Percentiles rank a stretch among this genome's conserved stretches.
These are phyloP conservation scores for Drosophila neonasuta DNA, from an alignment of 2,888 invertebrate species.

Conservation along the genomic window DNA sequence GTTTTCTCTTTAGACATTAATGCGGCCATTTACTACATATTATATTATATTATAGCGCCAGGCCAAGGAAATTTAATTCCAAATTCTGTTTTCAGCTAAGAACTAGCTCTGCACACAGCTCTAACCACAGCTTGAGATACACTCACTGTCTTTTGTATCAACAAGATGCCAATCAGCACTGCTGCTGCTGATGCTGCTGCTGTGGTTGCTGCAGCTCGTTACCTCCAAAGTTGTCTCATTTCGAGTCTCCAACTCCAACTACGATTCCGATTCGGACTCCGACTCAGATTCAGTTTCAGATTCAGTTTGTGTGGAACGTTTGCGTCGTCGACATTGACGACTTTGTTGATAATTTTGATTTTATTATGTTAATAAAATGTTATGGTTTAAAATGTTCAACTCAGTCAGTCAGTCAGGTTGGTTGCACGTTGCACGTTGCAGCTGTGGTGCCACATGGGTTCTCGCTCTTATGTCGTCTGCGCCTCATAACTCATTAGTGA, in stretches of 20 bases:
- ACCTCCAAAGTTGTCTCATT: constrained; percentile 73
- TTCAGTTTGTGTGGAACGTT: constrained; percentile 41
- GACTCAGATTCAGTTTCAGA: constrained; percentile 44
- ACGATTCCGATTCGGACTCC: constrained; percentile 8
- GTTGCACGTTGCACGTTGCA: constrained; percentile 29
- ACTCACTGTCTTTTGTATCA: not conserved
- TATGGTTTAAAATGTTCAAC: constrained; percentile 80
- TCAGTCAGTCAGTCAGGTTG: constrained; percentile 48
- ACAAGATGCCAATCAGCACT: constrained; percentile 71
- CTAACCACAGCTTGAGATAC: not conserved
- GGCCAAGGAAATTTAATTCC: constrained; percentile 42
- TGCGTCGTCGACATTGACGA: constrained; percentile 71
- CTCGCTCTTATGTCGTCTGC: constrained; percentile 67
- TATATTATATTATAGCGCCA: constrained; percentile 58
- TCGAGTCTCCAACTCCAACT: constrained; percentile 18
- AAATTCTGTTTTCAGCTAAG: constrained; percentile 27
- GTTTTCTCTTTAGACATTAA: constrained; percentile 67
- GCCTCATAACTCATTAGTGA: constrained; percentile 79
- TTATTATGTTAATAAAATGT: constrained; percentile 81
- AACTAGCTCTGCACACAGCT: constrained; percentile 10
- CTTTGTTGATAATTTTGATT: constrained; percentile 80
- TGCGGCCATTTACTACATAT: constrained; percentile 70
- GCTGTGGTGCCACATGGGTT: constrained; percentile 52
- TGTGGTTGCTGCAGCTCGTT: constrained; percentile 52
- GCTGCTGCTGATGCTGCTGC: constrained; percentile 25